Base-by-base conservation (phyloP, 2,797 vertebrate species). In the Arnoldichthys spilopterus region DNA sequence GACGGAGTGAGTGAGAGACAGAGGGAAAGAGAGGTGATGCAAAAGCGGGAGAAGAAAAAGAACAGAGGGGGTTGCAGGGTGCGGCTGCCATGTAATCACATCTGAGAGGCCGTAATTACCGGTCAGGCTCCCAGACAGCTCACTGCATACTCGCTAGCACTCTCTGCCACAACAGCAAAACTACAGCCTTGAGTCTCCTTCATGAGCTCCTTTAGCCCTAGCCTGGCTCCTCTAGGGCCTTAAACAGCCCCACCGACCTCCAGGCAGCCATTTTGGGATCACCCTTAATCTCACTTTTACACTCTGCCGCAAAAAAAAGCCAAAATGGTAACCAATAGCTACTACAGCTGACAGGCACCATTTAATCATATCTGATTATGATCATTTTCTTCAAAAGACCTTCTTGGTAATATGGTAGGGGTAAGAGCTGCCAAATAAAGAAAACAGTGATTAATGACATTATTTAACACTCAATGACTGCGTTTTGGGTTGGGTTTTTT, bases 21-120 rank as follows among this genome's bases (percentile, higher is more conserved):
- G 16, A 54, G 7, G 24, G 67, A 43, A 53, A 83, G 66, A 76
- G 49, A 51, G 59, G 22, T 28, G 43, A 70, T 66, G 74, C 72
- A 68, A 85, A 82, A 84, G 76, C 73, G 76, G 69, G 68, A 68
- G 77, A 76, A 69, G 69, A 76, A 82, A 80, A 79, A 51, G 47
- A 84, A 90, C 85, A 90, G 91, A 90, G 90, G 90, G 87, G 90
- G 89, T 87, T 86, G 74, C 85, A 91, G 92, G 92, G 92, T 76
- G 92, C 85, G 91, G 92, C 89, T 88, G 89, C 90, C 89, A 86
- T 92, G 88, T 94, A 94, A 94, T 94, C 92, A 92, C 89, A 92
- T 93, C 86, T 71, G 85, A 92, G 91, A 93, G 90, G 88, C 90
- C 92, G 89, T 92, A 94, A 94, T 94, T 94, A 93, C 90, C 18